Conservation (phyloP, 2,888 invertebrate genomes). For the Cheiracanthium punctorium region DNA sequence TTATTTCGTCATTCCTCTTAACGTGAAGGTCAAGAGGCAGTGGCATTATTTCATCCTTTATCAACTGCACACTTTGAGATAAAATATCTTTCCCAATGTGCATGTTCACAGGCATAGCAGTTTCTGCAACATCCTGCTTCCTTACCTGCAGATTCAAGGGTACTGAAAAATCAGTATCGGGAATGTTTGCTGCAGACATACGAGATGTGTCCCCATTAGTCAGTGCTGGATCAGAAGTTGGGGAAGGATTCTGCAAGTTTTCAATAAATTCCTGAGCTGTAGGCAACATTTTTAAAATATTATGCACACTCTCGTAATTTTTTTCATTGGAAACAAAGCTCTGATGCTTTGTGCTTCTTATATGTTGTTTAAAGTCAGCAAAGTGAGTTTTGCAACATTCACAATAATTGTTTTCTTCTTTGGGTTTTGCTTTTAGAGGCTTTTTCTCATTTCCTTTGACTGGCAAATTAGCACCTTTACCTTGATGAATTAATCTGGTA, state of each 20-base stretch:
- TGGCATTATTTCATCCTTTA: conserved; percentile 10
- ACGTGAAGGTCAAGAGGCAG: conserved; percentile 36
- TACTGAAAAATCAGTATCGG: conserved; percentile 23
- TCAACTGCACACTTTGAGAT: not conserved
- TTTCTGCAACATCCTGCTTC: conserved; percentile 8
- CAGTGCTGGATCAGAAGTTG: conserved; percentile 5
- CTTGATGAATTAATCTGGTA: conserved; percentile 9
- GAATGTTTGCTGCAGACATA: not conserved
- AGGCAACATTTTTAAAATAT: conserved; percentile 56
- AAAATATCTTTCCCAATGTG: not conserved
- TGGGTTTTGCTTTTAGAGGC: conserved; percentile 20
- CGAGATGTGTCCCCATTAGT: not conserved
- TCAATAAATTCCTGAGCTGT: conserved; percentile 54
- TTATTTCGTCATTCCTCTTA: conserved; percentile 16
- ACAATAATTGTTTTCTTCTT: conserved; percentile 60
- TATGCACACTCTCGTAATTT: conserved; percentile 63
- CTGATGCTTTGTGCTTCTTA: conserved; percentile 52
- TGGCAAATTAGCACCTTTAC: conserved; percentile 22
- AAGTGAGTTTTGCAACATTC: conserved; percentile 60
- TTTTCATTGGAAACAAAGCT: conserved; percentile 56
- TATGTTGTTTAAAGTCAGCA: conserved; percentile 50
- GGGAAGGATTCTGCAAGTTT: conserved; percentile 33
- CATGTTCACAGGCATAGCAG: conserved; percentile 17
- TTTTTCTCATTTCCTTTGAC: conserved; percentile 42
- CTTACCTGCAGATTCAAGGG: conserved; percentile 31